A percentile compares a stretch with the other conserved stretches of the same genome.
Evolutionary conservation across 2,888 invertebrate genomes (phyloP).

Genomic region (Saturnia japonica): DNA sequence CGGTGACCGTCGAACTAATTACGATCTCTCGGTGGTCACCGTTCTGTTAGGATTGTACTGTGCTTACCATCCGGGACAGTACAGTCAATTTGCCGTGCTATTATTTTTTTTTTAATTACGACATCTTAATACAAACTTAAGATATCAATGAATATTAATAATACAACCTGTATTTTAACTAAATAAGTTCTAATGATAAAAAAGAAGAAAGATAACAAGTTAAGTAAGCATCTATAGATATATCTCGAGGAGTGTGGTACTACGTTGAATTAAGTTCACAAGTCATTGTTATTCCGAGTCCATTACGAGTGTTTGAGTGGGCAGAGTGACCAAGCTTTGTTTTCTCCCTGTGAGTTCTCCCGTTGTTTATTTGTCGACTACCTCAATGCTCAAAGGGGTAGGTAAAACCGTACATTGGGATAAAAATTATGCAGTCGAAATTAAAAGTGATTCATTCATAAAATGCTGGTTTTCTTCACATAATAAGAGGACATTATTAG

Average conservation of each 20-base stretch:
- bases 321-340: slow-evolving; percentile 25
- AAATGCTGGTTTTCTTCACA: neutral
- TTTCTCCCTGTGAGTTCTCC: slow-evolving; percentile 19
- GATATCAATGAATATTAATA: neutral
- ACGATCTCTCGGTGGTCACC: no score
- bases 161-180: neutral
- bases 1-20: no score
- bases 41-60: no score
- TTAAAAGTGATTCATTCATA: no score
- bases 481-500: no score
- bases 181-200: neutral
- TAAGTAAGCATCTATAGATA: neutral
- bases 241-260: neutral
- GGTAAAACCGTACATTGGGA: neutral
- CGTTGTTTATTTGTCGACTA: slow-evolving; percentile 19
- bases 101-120: no score
- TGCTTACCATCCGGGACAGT: no score
- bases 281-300: slow-evolving; percentile 23
- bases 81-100: no score
- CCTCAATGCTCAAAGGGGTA: neutral
- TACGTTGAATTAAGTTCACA: neutral
- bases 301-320: slow-evolving; percentile 24
- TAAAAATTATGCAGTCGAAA: neutral
- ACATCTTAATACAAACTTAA: neutral
- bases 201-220: neutral